These are phyloP conservation scores for Protobothrops flavoviridis DNA, from an alignment of 2,113 vertebrate species.

Conservation along the genomic window DNA sequence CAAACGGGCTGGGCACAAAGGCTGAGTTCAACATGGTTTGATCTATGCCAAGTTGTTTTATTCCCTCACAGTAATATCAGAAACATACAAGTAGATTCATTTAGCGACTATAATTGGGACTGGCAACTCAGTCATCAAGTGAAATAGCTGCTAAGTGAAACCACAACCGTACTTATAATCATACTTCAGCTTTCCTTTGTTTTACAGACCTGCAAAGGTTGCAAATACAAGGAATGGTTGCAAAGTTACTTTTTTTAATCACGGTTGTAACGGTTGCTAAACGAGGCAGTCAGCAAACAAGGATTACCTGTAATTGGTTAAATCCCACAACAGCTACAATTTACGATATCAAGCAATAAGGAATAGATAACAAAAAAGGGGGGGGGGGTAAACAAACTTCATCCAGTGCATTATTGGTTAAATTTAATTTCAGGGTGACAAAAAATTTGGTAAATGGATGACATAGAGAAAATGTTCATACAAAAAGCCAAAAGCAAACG, in stretches of 20 bases:
- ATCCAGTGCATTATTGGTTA: background rate
- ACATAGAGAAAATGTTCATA: background rate
- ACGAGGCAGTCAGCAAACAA: background rate
- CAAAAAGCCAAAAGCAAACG: background rate
- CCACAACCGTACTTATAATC: background rate
- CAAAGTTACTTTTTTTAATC: background rate
- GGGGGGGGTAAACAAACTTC: background rate
- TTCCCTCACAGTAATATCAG: background rate
- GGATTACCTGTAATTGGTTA: background rate
- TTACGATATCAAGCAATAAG: background rate
- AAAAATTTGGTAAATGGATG: background rate
- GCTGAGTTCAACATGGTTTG: background rate
- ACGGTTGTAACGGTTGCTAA: background rate
- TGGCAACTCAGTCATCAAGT: background rate
- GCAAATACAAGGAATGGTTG: background rate
- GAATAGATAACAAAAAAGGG: background rate
- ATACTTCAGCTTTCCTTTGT: background rate
- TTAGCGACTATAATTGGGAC: background rate
- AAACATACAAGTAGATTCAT: background rate
- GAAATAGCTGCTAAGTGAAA: background rate
- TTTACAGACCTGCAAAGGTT: background rate
- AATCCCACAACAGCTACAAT: background rate
- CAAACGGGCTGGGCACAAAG: background rate
- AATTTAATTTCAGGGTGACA: background rate
- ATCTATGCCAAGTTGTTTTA: background rate